A percentile compares a stretch with the other conserved stretches of the same genome.
Evolutionary conservation across 2,797 vertebrate genomes (phyloP).

Genomic region (Galaxias olidus): DNA sequence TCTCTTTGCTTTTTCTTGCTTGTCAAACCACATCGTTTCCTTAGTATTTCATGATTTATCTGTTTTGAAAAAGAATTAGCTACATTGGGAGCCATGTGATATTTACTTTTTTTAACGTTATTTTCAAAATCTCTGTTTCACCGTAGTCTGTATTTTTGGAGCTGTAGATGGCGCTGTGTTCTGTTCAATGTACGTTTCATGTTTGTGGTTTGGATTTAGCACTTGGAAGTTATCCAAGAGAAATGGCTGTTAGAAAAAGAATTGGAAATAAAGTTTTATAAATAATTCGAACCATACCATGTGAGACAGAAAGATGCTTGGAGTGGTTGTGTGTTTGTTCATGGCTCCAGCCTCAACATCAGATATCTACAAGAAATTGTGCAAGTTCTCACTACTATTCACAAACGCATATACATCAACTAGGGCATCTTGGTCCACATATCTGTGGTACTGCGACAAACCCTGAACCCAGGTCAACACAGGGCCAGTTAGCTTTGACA

Average conservation of each 20-base stretch:
- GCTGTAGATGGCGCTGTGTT: constrained; percentile 66
- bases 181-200: constrained; percentile 67
- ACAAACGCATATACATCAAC: too few relatives aligned
- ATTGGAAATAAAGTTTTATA: constrained; percentile 76
- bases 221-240: constrained; percentile 62
- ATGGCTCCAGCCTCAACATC: too few relatives aligned
- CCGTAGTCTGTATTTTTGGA: constrained; percentile 59
- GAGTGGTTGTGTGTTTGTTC: background rate
- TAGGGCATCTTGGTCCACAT: too few relatives aligned
- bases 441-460: too few relatives aligned
- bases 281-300: constrained; percentile 63
- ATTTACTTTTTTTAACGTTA: constrained; percentile 35
- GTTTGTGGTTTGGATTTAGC: constrained; percentile 71
- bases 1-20: constrained; percentile 29
- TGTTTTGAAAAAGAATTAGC: constrained; percentile 34
- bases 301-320: background rate
- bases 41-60: constrained; percentile 25
- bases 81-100: constrained; percentile 41
- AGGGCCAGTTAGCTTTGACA: too few relatives aligned
- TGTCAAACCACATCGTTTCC: constrained; percentile 18
- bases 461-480: too few relatives aligned
- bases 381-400: too few relatives aligned
- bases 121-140: constrained; percentile 46
- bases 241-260: constrained; percentile 62
- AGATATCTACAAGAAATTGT: too few relatives aligned